A percentile compares a stretch with the other conserved stretches of the same genome.
Conservation (phyloP, 2,113 vertebrate species). For the Agapornis roseicollis region DNA sequence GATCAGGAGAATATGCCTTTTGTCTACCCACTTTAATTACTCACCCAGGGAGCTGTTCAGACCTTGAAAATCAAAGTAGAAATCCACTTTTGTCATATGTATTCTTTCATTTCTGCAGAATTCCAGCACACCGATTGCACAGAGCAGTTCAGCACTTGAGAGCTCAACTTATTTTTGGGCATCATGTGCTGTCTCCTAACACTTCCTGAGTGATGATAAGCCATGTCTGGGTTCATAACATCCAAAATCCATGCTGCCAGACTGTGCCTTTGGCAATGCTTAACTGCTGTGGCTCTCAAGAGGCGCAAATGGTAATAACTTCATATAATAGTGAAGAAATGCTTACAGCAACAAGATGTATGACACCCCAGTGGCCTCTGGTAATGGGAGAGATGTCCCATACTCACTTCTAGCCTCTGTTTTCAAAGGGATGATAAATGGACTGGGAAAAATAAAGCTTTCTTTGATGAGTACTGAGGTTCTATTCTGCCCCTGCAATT, state of each 20-base stretch:
- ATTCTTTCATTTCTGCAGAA: not conserved
- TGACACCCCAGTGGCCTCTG: rapidly evolving
- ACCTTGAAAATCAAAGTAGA: not conserved
- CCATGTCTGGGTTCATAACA: not conserved
- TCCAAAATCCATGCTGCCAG: not conserved
- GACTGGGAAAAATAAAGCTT: not conserved
- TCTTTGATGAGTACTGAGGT: not conserved
- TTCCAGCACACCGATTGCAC: not conserved
- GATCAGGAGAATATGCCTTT: not conserved
- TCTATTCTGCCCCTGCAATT: not conserved
- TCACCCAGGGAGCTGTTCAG: not conserved
- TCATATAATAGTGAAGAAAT: not conserved
- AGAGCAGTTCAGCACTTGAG: not conserved
- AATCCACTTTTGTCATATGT: rapidly evolving
- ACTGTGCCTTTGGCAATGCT: not conserved
- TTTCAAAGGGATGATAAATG: not conserved
- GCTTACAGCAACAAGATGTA: not conserved
- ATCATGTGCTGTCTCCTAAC: not conserved
- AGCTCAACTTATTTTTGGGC: not conserved
- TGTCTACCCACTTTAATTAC: not conserved
- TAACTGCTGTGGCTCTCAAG: rapidly evolving
- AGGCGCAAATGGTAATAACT: not conserved
- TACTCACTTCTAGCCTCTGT: not conserved
- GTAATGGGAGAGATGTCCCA: not conserved
- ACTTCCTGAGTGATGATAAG: rapidly evolving